Evolutionary conservation across 2,888 invertebrate genomes (phyloP).

Genomic region (Ptychoptera contaminata): DNA sequence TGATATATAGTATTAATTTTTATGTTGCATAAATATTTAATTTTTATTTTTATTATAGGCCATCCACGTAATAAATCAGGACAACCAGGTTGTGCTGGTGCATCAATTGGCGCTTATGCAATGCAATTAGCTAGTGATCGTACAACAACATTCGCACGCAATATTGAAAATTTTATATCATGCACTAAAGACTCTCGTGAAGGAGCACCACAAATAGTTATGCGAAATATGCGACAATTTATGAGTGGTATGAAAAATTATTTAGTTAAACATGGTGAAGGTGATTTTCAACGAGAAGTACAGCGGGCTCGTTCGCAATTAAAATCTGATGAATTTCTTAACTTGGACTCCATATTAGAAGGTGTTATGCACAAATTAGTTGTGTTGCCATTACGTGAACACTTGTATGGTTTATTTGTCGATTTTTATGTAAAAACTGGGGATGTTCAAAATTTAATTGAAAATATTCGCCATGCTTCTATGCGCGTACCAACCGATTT

Average conservation of each 20-base stretch:
- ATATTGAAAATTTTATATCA: constrained; percentile 83
- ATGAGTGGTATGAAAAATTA: constrained; percentile 99
- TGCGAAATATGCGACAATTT: constrained; percentile 87
- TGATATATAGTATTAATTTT: neutral
- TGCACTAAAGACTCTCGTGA: constrained; percentile 86
- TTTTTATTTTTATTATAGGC: constrained; percentile 35
- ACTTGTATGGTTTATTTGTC: constrained; percentile 71
- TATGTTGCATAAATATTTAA: neutral
- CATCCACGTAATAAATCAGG: constrained; percentile 47
- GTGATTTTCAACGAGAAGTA: constrained; percentile 80
- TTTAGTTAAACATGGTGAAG: constrained; percentile 87
- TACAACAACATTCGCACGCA: constrained; percentile 80
- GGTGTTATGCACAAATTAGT: constrained; percentile 87
- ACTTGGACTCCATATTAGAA: constrained; percentile 89
- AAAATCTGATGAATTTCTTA: constrained; percentile 81
- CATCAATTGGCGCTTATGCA: constrained; percentile 61
- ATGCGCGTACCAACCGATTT: constrained; percentile 25
- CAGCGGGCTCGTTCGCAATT: constrained; percentile 47
- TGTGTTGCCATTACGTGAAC: constrained; percentile 67
- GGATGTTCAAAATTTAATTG: constrained; percentile 52
- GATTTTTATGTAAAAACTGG: constrained; percentile 68
- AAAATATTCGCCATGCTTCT: constrained; percentile 30
- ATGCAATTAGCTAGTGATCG: constrained; percentile 67
- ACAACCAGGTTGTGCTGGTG: constrained; percentile 44
- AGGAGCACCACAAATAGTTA: constrained; percentile 70